These are phyloP conservation scores for Cotesia chilonis DNA, from an alignment of 1,140 invertebrate species.

Conservation along the genomic window DNA sequence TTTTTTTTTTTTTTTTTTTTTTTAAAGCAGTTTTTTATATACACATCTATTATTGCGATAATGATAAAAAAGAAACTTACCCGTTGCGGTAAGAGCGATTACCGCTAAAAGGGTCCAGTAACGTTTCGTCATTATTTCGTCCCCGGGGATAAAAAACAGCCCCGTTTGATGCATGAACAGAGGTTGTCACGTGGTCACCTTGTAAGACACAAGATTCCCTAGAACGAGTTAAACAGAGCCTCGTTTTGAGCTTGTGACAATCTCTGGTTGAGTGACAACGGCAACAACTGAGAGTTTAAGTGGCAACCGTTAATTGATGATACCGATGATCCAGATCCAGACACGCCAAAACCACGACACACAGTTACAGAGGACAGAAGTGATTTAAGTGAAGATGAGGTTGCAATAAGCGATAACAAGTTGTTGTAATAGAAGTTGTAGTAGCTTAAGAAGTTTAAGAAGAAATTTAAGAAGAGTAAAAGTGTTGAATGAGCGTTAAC, in stretches of 20 bases:
- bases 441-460: neutral
- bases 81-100: slow-evolving; percentile 63
- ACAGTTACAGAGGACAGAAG: too few relatives aligned
- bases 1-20: neutral
- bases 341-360: too few relatives aligned
- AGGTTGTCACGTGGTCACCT: slow-evolving; percentile 50
- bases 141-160: slow-evolving; percentile 18
- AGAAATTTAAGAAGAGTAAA: slow-evolving; percentile 10
- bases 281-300: neutral
- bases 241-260: slow-evolving; percentile 6
- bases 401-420: neutral
- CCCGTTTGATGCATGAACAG: slow-evolving; percentile 30
- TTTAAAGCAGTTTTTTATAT: neutral
- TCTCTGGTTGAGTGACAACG: slow-evolving; percentile 5
- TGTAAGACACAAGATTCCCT: slow-evolving; percentile 38
- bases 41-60: neutral
- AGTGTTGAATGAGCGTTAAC: neutral
- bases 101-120: slow-evolving; percentile 64
- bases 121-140: slow-evolving; percentile 59
- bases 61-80: slow-evolving; percentile 52
- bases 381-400: too few relatives aligned
- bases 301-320: neutral
- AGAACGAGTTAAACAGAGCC: slow-evolving; percentile 31
- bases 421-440: neutral
- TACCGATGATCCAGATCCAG: neutral